These are phyloP conservation scores for Drosophila emarginata DNA, from an alignment of 2,888 invertebrate genomes.

Conservation along the genomic window DNA sequence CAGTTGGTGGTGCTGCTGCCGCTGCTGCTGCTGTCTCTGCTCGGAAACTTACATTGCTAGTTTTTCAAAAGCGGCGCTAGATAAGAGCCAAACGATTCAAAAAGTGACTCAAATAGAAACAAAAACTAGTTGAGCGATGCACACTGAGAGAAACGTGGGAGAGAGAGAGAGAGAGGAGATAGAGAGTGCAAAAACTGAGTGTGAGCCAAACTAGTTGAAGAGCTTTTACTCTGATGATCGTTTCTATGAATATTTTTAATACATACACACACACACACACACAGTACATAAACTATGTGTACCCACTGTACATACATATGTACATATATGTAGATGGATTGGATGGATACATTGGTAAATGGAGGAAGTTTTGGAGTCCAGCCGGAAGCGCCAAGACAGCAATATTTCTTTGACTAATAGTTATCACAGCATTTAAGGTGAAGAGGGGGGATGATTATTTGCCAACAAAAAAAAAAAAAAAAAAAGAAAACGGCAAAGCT, in stretches of 20 bases:
- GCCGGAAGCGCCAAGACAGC: no score
- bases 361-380: no score
- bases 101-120: conserved; percentile 59
- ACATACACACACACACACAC: no score
- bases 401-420: no score
- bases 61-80: conserved; percentile 23
- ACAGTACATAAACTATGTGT: background rate
- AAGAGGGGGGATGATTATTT: no score
- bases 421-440: no score
- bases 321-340: no score
- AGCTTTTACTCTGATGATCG: background rate
- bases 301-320: background rate
- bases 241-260: no score
- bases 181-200: background rate
- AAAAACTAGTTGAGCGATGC: conserved; percentile 48
- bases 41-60: conserved; percentile 44
- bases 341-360: no score
- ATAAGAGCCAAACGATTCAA: conserved; percentile 10
- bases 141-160: no score
- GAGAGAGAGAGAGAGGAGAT: background rate
- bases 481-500: background rate
- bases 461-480: no score
- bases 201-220: conserved; percentile 1
- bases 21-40: conserved; percentile 10
- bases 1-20: background rate